Percentiles rank a stretch among this genome's conserved stretches.
Evolutionary conservation across 1,140 invertebrate genomes (phyloP).

Genomic region (Euwallacea fornicatus): DNA sequence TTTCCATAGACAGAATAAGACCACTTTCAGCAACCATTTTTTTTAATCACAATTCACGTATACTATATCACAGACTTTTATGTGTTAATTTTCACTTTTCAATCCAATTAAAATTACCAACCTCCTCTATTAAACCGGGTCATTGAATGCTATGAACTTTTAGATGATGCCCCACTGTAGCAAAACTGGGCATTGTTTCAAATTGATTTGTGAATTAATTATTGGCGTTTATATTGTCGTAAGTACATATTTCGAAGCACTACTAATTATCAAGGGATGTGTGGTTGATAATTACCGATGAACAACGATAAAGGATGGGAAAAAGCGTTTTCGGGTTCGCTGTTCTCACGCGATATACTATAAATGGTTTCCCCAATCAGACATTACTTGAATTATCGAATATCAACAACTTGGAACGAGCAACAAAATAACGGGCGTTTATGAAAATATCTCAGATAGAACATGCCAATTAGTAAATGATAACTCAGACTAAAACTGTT

Average conservation of each 20-base stretch:
- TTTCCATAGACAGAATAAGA: constrained; percentile 31
- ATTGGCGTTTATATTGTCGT: too few relatives aligned
- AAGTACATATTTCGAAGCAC: too few relatives aligned
- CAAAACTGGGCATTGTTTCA: constrained; percentile 4
- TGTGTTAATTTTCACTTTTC: constrained; percentile 6
- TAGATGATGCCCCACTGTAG: constrained; percentile 8
- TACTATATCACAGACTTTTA: constrained; percentile 15
- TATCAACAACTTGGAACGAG: constrained; percentile 23
- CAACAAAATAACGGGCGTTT: constrained; percentile 12
- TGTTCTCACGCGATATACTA: background rate
- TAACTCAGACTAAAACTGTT: too few relatives aligned
- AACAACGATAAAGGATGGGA: background rate
- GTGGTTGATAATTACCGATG: too few relatives aligned
- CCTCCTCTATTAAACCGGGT: background rate
- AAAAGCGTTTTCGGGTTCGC: background rate
- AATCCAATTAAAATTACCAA: background rate
- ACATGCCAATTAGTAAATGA: too few relatives aligned
- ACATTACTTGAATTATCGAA: constrained; percentile 25
- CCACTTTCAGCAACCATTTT: constrained; percentile 37
- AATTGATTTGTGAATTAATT: too few relatives aligned
- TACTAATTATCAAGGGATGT: too few relatives aligned
- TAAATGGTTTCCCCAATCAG: constrained; percentile 9
- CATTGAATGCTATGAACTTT: constrained; percentile 17
- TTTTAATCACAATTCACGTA: constrained; percentile 22
- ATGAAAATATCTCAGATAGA: background rate